Evolutionary conservation across 1,140 invertebrate species (phyloP).

Genomic region (Dreissena rostriformis): DNA sequence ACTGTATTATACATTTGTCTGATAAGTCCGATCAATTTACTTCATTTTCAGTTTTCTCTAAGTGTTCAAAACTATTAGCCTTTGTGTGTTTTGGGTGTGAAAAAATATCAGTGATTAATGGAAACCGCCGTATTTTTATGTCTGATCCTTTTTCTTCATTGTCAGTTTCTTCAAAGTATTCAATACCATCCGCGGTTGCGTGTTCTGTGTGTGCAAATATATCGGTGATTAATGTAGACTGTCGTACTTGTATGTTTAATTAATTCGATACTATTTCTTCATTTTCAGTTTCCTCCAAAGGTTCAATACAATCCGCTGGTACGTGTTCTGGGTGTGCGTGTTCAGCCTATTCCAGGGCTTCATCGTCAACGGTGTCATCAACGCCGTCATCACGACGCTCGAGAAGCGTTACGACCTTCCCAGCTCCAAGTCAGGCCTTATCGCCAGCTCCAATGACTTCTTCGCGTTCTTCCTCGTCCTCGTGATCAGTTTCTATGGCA

Average conservation of each 20-base stretch:
- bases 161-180: too few species aligned
- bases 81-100: too few species aligned
- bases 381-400: constrained; percentile 92
- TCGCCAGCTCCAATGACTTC: constrained; percentile 90
- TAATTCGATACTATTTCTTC: background rate
- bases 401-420: constrained; percentile 89
- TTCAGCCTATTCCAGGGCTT: constrained; percentile 84
- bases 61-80: too few species aligned
- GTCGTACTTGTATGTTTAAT: background rate
- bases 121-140: background rate
- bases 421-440: constrained; percentile 88
- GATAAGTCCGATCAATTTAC: background rate
- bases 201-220: background rate
- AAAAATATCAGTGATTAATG: background rate
- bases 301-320: constrained; percentile 65
- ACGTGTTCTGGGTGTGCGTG: constrained; percentile 64
- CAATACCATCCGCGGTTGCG: background rate
- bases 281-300: constrained; percentile 24
- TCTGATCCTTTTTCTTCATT: too few species aligned
- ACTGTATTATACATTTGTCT: background rate
- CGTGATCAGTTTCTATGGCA: constrained; percentile 91
- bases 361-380: constrained; percentile 92
- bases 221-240: too few species aligned
- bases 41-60: too few species aligned
- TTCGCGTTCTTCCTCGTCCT: constrained; percentile 90